Percentiles rank a stretch among this genome's conserved stretches.
Conservation (phyloP, 2,113 vertebrate species). For the Dipodomys spectabilis region DNA sequence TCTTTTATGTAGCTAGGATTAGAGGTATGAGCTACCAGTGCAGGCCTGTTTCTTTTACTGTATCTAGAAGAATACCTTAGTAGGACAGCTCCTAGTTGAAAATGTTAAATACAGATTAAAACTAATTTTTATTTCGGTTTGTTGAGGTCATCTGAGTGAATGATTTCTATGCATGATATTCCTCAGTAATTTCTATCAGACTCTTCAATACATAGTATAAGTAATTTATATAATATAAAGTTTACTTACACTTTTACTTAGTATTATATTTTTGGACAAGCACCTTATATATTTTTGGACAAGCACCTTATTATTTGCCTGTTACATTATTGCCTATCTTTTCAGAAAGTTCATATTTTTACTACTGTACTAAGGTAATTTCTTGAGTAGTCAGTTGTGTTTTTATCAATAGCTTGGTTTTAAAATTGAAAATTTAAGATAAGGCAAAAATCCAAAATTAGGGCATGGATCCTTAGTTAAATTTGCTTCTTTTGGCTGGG, state of each 20-base stretch:
- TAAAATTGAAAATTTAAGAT: conserved; percentile 7
- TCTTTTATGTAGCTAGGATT: too few relatives aligned
- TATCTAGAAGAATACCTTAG: neutral
- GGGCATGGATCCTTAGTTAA: neutral
- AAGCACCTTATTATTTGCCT: conserved; percentile 22
- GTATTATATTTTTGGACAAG: neutral
- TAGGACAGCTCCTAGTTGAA: neutral
- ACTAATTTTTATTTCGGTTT: neutral
- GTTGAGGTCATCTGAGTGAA: neutral
- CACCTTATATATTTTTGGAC: neutral
- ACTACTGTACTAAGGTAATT: neutral
- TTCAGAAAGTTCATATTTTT: neutral
- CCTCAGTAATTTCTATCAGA: neutral
- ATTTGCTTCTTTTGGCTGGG: neutral
- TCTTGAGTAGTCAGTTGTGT: neutral
- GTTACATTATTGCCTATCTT: neutral
- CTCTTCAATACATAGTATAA: neutral
- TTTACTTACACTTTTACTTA: neutral
- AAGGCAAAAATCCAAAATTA: neutral
- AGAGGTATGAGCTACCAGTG: too few relatives aligned
- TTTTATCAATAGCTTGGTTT: neutral
- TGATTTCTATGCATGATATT: neutral
- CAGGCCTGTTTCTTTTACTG: neutral
- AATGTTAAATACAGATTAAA: neutral
- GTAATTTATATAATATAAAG: neutral